Conservation (phyloP, 2,797 vertebrate species). For the Tachyglossus aculeatus region DNA sequence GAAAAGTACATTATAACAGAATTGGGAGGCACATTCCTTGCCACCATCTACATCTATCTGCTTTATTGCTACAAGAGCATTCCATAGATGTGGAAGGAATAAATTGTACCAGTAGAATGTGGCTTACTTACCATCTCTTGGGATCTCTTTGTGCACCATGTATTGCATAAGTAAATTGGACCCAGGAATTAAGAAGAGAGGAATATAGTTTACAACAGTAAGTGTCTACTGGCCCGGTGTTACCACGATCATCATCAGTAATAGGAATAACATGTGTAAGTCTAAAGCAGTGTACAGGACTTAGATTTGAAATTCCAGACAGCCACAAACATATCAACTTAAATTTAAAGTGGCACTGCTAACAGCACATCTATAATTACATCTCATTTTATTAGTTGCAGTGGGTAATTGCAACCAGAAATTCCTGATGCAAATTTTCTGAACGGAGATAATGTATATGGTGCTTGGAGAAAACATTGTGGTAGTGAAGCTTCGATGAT, state of each 20-base stretch:
- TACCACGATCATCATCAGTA: not conserved
- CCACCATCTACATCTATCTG: too few species aligned
- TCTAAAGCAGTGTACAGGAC: constrained; percentile 19
- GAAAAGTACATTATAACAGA: too few species aligned
- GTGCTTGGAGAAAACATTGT: constrained; percentile 2
- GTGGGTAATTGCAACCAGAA: constrained; percentile 71
- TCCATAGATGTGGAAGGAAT: too few species aligned
- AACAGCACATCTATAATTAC: constrained; percentile 64
- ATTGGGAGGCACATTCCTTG: too few species aligned
- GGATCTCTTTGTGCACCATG: too few species aligned
- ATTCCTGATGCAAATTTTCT: constrained; percentile 32
- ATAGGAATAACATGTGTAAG: constrained; percentile 14
- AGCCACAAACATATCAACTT: constrained; percentile 45
- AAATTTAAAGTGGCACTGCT: constrained; percentile 58
- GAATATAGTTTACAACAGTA: not conserved
- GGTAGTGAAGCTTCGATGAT: constrained; percentile 28
- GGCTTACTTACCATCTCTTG: too few species aligned
- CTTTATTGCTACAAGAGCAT: too few species aligned
- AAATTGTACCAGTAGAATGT: too few species aligned
- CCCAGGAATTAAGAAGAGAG: not conserved
- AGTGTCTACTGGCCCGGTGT: not conserved
- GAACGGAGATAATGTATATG: not conserved
- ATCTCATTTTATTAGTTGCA: constrained; percentile 64
- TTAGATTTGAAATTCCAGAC: constrained; percentile 49
- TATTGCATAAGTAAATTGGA: too few species aligned